Conservation (phyloP, 2,113 vertebrate species). For the Protomyctophum bolini region DNA sequence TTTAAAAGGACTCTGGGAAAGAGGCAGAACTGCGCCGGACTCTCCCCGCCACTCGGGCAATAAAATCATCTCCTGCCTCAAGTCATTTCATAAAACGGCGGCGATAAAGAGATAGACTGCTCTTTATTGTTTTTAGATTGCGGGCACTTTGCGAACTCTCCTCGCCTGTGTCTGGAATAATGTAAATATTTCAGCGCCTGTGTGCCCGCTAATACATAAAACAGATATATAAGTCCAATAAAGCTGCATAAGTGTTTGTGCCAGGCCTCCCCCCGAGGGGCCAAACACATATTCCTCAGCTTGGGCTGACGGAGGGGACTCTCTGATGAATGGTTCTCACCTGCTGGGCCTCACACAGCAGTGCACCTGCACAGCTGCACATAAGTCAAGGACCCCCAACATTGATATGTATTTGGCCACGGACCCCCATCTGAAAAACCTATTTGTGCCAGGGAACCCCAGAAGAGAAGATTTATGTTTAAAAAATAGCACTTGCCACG, state of each 20-base stretch:
- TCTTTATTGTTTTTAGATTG: constrained; percentile 85
- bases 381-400: too few relatives aligned
- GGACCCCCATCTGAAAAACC: too few relatives aligned
- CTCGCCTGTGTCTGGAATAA: constrained; percentile 77
- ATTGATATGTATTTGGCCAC: too few relatives aligned
- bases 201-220: constrained; percentile 78
- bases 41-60: constrained; percentile 71
- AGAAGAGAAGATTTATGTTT: too few relatives aligned
- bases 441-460: too few relatives aligned
- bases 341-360: constrained; percentile 37
- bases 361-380: background rate
- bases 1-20: constrained; percentile 70
- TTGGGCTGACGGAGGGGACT: constrained; percentile 57
- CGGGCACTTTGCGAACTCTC: constrained; percentile 76
- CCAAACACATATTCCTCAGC: constrained; percentile 69
- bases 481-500: too few relatives aligned
- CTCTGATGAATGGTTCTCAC: constrained; percentile 64
- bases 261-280: constrained; percentile 67
- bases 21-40: constrained; percentile 70
- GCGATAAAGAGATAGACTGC: constrained; percentile 81
- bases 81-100: constrained; percentile 83
- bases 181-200: constrained; percentile 81
- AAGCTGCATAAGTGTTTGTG: constrained; percentile 78
- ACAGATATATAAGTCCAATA: constrained; percentile 83
- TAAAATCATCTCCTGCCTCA: constrained; percentile 82